Evolutionary conservation across 2,888 invertebrate species (phyloP).

Genomic region (Apeira syringaria): DNA sequence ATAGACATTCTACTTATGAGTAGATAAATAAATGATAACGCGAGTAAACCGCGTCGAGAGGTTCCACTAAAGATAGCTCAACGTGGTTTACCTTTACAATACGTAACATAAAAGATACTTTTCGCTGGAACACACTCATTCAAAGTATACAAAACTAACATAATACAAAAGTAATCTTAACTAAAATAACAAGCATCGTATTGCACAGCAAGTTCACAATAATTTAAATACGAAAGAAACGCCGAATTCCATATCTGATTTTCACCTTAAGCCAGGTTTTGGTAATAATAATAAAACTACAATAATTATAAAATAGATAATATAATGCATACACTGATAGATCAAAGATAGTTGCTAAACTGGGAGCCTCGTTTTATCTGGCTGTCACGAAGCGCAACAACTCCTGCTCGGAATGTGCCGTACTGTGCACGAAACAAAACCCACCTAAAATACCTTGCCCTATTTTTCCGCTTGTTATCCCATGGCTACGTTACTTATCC

Average conservation of each 20-base stretch:
- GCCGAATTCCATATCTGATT: conserved; percentile 42
- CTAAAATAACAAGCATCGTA: conserved; percentile 78
- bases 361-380: conserved; percentile 23
- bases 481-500: conserved; percentile 11
- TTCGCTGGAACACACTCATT: conserved; percentile 53
- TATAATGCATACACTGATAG: conserved; percentile 23
- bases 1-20: conserved; percentile 51
- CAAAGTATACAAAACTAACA: conserved; percentile 43
- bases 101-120: conserved; percentile 17
- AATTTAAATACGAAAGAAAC: conserved; percentile 70
- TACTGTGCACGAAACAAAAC: conserved; percentile 4
- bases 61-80: background rate
- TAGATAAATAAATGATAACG: conserved; percentile 37
- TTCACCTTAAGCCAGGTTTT: background rate
- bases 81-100: conserved; percentile 13
- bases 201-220: conserved; percentile 80
- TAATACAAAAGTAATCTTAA: conserved; percentile 62
- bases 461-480: conserved; percentile 4
- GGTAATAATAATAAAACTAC: background rate
- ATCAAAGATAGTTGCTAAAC: conserved; percentile 23
- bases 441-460: conserved; percentile 17
- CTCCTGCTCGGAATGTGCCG: conserved; percentile 9
- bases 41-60: conserved; percentile 13
- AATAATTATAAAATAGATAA: conserved; percentile 25
- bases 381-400: conserved; percentile 15